Conservation (phyloP, 2,113 vertebrate species). For the Crypturellus undulatus region DNA sequence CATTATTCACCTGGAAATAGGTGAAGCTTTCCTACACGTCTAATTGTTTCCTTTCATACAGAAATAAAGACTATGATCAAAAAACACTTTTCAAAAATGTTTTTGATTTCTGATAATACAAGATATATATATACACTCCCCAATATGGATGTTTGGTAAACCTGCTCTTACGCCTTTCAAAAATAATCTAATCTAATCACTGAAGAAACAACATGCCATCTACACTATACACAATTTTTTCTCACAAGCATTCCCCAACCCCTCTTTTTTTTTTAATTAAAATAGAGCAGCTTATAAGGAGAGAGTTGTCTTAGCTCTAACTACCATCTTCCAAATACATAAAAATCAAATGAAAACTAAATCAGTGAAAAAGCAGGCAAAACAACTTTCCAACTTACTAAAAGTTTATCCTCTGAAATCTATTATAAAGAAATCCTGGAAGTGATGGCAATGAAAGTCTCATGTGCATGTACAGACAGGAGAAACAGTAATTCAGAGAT, state of each 20-base stretch:
- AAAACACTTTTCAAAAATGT: background rate
- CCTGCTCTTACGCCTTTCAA: background rate
- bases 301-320: background rate
- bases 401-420: background rate
- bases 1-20: constrained; percentile 37
- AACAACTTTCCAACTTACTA: background rate
- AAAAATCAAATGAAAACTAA: background rate
- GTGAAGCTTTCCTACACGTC: background rate
- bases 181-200: background rate
- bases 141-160: background rate
- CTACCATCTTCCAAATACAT: background rate
- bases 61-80: background rate
- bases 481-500: background rate
- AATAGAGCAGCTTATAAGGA: background rate
- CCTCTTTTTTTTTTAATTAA: background rate
- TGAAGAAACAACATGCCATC: background rate
- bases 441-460: background rate
- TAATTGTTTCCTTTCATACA: background rate
- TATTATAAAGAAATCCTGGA: background rate
- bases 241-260: background rate
- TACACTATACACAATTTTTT: background rate
- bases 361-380: background rate
- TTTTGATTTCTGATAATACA: background rate
- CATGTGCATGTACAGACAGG: background rate
- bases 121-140: background rate